Base-by-base conservation (phyloP, 2,888 invertebrate genomes). In the Tortrix viridana region DNA sequence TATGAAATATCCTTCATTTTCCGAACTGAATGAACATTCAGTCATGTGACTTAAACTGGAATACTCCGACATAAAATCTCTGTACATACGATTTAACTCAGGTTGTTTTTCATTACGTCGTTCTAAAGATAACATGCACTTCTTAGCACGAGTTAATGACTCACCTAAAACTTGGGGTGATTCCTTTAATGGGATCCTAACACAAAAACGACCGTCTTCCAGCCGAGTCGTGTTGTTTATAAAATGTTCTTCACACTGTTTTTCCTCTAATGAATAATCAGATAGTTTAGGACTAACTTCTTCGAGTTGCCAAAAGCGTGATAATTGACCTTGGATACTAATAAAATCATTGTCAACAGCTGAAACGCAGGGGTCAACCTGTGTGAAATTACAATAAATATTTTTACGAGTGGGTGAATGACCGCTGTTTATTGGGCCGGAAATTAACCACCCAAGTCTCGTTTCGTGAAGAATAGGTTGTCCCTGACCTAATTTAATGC, bases 271-370 rank as follows among this genome's bases (percentile, higher is more conserved):
- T 37, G 65, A 56, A 46, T 66, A 67, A 47, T 46, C 3, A 32
- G 58, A 53, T 41, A 56, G 60, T 20, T 58, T 14, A 22, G 38
- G 22, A 37, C 44, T 50, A 6, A 69, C 50, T 48, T 70, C 70
- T n/a, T 71, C 69, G 7, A 71, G 57, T 7, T 69, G 53, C 69
- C 67, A 69, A 62, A 69, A 69, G 3, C 59, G 52, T 5, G 54
- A 46, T 48, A 69, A 47, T 23, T 65, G 26, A 49, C 57, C 2
- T 26, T 26, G 26, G 7, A 26, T 23, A 23, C 23, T 23, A 23
- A 23, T 5, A 23, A 23, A 23, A 4, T 23, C 23, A 23, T 23
- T 23, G 5, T 23, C 23, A 5, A 23, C 23, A 5, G 23, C 6
- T 23, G 23, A 1, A 23, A 23, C 23, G 23, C 7, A 6, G 23